Evolutionary conservation across 2,888 invertebrate genomes (phyloP), one percentile per base, ranked within the genome.

Genomic region (Volucella bombylans): DNA sequence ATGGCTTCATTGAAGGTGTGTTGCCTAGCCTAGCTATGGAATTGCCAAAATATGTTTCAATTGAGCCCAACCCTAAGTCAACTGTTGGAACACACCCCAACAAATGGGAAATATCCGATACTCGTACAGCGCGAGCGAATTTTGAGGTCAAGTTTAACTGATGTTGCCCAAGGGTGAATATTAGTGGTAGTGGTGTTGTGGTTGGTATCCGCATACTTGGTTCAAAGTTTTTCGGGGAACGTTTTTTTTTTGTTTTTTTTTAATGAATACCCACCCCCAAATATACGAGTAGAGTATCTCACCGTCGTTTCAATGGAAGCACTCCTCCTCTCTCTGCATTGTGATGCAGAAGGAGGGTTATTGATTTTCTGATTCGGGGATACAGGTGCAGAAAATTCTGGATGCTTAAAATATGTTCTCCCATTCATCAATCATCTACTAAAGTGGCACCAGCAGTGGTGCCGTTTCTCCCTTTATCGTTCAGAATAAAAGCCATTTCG

Each of bases 81-180:
- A 57, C 31, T 49, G 14, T 39, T 23, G 38, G 38, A 31, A 68
- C 31, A 57, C 43, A 49, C 49, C 41, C 23, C n/a, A 14, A 31
- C 12, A 45, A 74, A 62, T 49, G 54, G 43, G 10, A 71, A 65
- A 59, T 67, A 65, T 81, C 49, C 45, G 76, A 47, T 67, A 77
- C 18, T 18, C 18, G 18, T 18, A 18, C 62, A 62, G 49, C 39
- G 62, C 74, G 45, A 78, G 76, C 23, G 4, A 23, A 23, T 23
- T 83, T 83, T 80, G 83, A 67, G 83, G 83, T 83, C 83, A 83
- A 83, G 83, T 83, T 83, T 83, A 83, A 79, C 64, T 74, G 47
- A 41, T 74, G 64, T 80, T 74, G 57, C 80, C 83, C 12, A 15
- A 14, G 31, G 47, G 47, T 10, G 38, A 10, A 3, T n/a, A 1